A percentile compares a stretch with the other conserved stretches of the same genome.
phyloP scores from a whole-genome alignment of 2,888 invertebrate genomes.

The Andrena marginata region DNA sequence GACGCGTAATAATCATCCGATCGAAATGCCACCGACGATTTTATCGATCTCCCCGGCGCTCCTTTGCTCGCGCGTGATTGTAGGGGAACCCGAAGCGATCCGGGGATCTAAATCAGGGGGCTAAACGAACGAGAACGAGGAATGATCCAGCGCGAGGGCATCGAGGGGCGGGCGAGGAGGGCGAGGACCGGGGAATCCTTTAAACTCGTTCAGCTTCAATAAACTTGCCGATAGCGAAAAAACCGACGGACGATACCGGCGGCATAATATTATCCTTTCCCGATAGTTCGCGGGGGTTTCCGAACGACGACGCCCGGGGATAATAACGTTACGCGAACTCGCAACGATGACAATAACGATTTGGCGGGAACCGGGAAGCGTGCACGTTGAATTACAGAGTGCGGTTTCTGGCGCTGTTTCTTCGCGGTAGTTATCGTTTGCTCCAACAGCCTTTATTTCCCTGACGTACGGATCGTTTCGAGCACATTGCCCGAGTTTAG shows the following conservation, averaged over 20 bases:
- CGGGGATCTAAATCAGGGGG: too few species aligned
- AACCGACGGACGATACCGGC: neutral
- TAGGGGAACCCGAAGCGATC: too few species aligned
- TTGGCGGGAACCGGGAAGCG: constrained; percentile 11
- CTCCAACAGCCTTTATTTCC: constrained; percentile 59
- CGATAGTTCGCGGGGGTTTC: constrained; percentile 44
- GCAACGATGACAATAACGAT: constrained; percentile 62
- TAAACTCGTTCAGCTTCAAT: too few species aligned
- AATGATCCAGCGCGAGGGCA: too few species aligned
- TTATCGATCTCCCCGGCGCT: too few species aligned
- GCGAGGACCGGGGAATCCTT: too few species aligned
- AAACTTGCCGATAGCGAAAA: neutral
- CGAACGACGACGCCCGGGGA: constrained; percentile 26
- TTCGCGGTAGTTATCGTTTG: constrained; percentile 61
- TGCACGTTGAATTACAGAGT: constrained; percentile 54
- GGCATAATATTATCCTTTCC: constrained; percentile 54
- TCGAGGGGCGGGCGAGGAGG: too few species aligned
- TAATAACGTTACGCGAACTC: constrained; percentile 55
- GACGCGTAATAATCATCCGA: too few species aligned
- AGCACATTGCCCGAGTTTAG: constrained; percentile 39
- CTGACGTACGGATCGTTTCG: constrained; percentile 56
- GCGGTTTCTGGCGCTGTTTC: constrained; percentile 41
- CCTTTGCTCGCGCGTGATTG: too few species aligned
- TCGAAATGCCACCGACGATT: too few species aligned
- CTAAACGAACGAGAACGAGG: too few species aligned